Evolutionary conservation across 2,888 invertebrate species (phyloP).

Genomic region (Lasioglossum figueresi): DNA sequence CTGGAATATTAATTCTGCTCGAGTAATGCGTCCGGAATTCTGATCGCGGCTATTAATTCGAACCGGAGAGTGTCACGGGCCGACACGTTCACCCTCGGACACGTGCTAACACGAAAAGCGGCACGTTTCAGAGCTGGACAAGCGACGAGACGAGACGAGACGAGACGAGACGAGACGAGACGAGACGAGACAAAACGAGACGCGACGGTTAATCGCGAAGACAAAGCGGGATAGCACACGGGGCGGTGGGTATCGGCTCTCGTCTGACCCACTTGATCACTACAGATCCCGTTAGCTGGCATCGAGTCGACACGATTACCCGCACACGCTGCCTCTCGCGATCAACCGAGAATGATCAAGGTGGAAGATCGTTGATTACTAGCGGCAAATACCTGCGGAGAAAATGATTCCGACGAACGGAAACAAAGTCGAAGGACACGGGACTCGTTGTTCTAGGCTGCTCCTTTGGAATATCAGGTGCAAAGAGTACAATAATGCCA

Average conservation of each 20-base stretch:
- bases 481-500: background rate
- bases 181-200: background rate
- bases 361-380: conserved; percentile 24
- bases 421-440: background rate
- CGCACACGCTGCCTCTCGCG: background rate
- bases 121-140: background rate
- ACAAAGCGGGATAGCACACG: conserved; percentile 56
- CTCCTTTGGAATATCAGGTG: background rate
- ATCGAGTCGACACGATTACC: conserved; percentile 62
- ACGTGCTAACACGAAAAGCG: conserved; percentile 9
- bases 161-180: no score
- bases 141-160: background rate
- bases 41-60: background rate
- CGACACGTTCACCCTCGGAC: background rate
- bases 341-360: conserved; percentile 38
- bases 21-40: background rate
- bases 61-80: background rate
- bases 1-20: background rate
- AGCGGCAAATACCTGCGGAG: conserved; percentile 34
- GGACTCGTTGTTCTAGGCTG: background rate
- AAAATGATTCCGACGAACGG: conserved; percentile 27
- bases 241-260: conserved; percentile 64
- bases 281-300: conserved; percentile 78
- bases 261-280: conserved; percentile 78
- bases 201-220: conserved; percentile 36